Conservation (phyloP, 2,888 invertebrate genomes). For the Drosophila borborema region DNA sequence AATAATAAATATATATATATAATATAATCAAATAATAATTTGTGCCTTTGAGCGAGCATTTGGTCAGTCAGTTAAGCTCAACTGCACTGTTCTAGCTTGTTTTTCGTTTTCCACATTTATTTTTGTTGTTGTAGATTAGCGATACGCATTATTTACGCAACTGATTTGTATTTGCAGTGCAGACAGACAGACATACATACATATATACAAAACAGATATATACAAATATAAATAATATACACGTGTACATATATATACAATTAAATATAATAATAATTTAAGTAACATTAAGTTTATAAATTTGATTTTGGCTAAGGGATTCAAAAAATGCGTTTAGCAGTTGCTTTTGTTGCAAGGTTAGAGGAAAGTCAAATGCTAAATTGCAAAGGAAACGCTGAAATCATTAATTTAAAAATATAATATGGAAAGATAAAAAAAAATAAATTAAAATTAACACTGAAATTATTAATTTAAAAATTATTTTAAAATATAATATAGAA, state of each 20-base stretch:
- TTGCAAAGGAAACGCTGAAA: slow-evolving; percentile 8
- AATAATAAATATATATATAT: too few species aligned
- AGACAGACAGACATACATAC: slow-evolving; percentile 33
- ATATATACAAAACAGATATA: background rate
- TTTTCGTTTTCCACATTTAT: background rate
- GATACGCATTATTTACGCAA: slow-evolving; percentile 82
- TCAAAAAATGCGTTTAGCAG: slow-evolving; percentile 22
- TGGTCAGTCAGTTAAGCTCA: background rate
- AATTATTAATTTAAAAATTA: background rate
- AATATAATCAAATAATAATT: too few species aligned
- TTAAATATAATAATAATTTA: background rate
- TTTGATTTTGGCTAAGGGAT: slow-evolving; percentile 10
- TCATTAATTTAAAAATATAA: too few species aligned
- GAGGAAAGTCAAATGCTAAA: slow-evolving; percentile 20
- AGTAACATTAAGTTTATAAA: background rate
- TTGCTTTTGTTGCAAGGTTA: slow-evolving; percentile 34
- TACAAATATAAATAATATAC: background rate
- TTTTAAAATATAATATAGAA: too few species aligned
- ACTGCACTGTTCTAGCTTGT: background rate
- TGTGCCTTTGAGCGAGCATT: background rate
- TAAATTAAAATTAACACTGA: background rate
- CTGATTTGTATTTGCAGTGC: slow-evolving; percentile 79
- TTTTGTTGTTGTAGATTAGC: slow-evolving; percentile 36
- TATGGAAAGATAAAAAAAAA: too few species aligned
- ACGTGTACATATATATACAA: background rate